These are phyloP conservation scores for Otolemur crassicaudatus DNA, from an alignment of 2,797 vertebrate species.

Conservation along the genomic window DNA sequence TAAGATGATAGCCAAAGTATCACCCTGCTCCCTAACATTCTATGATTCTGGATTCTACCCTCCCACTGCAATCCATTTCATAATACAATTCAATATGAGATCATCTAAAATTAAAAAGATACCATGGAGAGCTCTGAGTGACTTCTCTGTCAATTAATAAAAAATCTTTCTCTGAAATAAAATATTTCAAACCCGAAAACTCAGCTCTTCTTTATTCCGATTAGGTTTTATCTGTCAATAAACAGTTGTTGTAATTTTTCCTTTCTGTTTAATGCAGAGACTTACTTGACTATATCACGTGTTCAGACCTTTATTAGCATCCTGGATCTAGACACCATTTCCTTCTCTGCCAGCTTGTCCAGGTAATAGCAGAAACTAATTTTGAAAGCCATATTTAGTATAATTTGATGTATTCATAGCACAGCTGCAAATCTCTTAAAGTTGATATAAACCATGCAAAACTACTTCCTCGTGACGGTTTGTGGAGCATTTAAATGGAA, in stretches of 20 bases:
- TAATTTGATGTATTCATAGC: slow-evolving; percentile 84
- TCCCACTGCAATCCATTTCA: neutral
- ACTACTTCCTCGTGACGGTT: slow-evolving; percentile 76
- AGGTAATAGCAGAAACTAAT: slow-evolving; percentile 80
- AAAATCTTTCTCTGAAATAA: neutral
- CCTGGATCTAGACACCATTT: slow-evolving; percentile 66
- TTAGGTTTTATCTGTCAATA: slow-evolving; percentile 44
- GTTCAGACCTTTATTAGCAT: slow-evolving; percentile 77
- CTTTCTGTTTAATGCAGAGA: neutral
- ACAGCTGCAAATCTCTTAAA: slow-evolving; percentile 82
- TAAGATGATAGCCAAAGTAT: neutral
- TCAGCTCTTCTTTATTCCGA: neutral
- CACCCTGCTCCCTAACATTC: neutral
- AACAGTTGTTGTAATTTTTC: slow-evolving; percentile 53
- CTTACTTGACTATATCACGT: slow-evolving; percentile 74
- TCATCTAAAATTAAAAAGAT: neutral
- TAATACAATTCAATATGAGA: neutral
- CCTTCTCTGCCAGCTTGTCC: slow-evolving; percentile 57
- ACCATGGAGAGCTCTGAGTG: neutral
- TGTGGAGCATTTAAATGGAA: slow-evolving; percentile 84
- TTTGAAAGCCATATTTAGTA: slow-evolving; percentile 82
- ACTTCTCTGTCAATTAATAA: neutral
- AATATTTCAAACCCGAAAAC: neutral
- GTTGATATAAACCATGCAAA: slow-evolving; percentile 82
- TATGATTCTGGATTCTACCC: neutral